Evolutionary conservation across 2,888 invertebrate species (phyloP).

Genomic region (Prostheceraeus crozeri): DNA sequence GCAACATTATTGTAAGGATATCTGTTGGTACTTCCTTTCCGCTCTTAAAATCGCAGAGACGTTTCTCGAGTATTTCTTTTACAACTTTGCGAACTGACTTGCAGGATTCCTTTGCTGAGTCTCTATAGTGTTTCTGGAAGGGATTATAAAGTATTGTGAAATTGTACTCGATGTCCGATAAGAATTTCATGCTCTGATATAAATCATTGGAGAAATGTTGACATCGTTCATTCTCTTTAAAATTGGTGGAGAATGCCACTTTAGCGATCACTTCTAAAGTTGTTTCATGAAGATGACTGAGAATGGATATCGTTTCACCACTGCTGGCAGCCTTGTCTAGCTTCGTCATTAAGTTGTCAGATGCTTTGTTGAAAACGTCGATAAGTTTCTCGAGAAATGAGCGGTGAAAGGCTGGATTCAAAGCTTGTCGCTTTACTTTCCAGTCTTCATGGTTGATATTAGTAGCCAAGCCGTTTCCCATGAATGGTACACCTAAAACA

Average conservation of each 20-base stretch:
- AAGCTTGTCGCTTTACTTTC: conserved; percentile 34
- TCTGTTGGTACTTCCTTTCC: conserved; percentile 22
- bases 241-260: conserved; percentile 24
- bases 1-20: conserved; percentile 31
- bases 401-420: conserved; percentile 35
- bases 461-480: conserved; percentile 33
- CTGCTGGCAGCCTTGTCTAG: conserved; percentile 17
- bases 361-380: conserved; percentile 31
- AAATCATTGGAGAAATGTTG: too few relatives aligned
- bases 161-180: too few relatives aligned
- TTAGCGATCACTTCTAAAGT: conserved; percentile 23
- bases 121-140: too few relatives aligned
- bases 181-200: too few relatives aligned
- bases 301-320: conserved; percentile 19
- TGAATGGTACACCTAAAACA: conserved; percentile 16
- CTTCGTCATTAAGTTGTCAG: conserved; percentile 28
- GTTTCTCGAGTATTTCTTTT: too few relatives aligned
- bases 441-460: conserved; percentile 32
- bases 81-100: too few relatives aligned
- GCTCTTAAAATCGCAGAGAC: too few relatives aligned
- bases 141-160: too few relatives aligned
- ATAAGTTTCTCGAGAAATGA: not conserved
- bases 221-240: too few relatives aligned
- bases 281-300: conserved; percentile 13
- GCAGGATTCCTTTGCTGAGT: too few relatives aligned